Evolutionary conservation across 2,797 vertebrate genomes (phyloP).

Genomic region (Luscinia megarhynchos): DNA sequence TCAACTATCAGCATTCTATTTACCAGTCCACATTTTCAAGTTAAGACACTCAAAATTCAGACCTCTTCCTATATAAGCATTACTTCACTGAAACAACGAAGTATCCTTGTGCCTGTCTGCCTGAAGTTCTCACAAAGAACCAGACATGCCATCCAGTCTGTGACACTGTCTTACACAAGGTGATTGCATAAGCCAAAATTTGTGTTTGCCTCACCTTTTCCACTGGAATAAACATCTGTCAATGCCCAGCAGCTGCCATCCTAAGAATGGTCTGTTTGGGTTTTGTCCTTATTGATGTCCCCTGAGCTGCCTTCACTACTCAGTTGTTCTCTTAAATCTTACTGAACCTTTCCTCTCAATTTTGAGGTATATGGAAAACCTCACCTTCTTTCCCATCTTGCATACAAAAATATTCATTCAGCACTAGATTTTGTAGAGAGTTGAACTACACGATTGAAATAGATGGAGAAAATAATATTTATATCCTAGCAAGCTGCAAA

Average conservation of each 20-base stretch:
- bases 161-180: not conserved
- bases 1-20: not conserved
- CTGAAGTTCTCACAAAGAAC: not conserved
- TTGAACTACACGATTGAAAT: slow-evolving; percentile 19
- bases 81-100: not conserved
- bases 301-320: not conserved
- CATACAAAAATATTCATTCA: not conserved
- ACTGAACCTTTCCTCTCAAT: not conserved
- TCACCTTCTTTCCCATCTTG: not conserved
- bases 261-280: not conserved
- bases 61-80: not conserved
- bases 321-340: not conserved
- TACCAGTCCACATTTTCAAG: not conserved
- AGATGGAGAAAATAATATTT: slow-evolving; percentile 54
- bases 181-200: not conserved
- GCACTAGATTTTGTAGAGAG: not conserved
- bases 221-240: not conserved
- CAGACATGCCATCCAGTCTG: not conserved
- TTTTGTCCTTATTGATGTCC: not conserved
- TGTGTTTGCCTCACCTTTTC: not conserved
- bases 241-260: not conserved
- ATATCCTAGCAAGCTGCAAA: slow-evolving; percentile 17
- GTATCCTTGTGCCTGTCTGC: not conserved
- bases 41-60: not conserved
- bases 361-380: not conserved